Conservation (phyloP, 2,797 vertebrate genomes). For the Manis pentadactyla region DNA sequence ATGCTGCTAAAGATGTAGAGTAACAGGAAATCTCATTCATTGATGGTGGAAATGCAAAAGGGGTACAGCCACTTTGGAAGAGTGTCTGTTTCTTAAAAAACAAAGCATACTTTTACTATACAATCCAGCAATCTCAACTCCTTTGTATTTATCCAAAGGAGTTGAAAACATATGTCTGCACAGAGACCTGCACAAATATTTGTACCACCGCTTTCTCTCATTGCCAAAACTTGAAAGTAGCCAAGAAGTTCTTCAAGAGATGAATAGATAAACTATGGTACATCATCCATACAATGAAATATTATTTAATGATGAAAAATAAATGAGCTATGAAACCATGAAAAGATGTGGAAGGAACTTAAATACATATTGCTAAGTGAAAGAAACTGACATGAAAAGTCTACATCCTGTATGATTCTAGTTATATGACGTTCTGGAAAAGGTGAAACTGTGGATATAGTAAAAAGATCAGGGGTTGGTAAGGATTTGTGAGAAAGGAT, state of each 20-base stretch:
- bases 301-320: not conserved
- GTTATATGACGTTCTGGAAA: not conserved
- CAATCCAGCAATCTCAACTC: not conserved
- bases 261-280: not conserved
- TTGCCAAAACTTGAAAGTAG: not conserved
- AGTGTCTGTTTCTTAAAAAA: not conserved
- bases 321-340: not conserved
- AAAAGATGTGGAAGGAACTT: not conserved
- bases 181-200: not conserved
- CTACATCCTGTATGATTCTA: not conserved
- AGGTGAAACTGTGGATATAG: not conserved
- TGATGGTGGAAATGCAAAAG: not conserved
- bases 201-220: not conserved
- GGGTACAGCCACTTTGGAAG: not conserved
- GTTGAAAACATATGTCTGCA: not conserved
- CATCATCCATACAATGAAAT: not conserved
- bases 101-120: not conserved
- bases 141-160: not conserved
- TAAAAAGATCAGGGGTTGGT: not conserved
- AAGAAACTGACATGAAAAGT: not conserved
- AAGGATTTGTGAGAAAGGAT: not conserved
- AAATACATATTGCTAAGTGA: not conserved
- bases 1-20: rapidly evolving
- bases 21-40: not conserved
- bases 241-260: not conserved